Evolutionary conservation across 2,797 vertebrate genomes (phyloP), one percentile per base, ranked within the genome.

Genomic region (Scolopax rusticola): DNA sequence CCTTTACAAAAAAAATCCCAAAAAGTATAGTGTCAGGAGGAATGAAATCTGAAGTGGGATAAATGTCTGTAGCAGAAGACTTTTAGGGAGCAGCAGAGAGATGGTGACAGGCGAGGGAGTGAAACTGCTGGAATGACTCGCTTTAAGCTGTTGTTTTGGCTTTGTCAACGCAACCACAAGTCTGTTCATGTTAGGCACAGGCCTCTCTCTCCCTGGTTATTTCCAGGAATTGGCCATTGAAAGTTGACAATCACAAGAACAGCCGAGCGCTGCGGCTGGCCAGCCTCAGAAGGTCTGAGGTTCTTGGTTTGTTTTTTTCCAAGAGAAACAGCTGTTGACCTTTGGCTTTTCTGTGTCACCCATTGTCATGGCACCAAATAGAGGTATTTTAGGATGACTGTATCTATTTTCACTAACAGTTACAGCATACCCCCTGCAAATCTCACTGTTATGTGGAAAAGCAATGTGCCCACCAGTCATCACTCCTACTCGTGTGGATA

Each of bases 221-320:
- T 97, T 96, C 94, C 89, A 97, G 93, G 92, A 97, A 97, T 86
- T n/a, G 4, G 73, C 90, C 50, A 82, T 80, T 9, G 60, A n/a
- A 73, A 71, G 56, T 0, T 59, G 96, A 82, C 54, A 96, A 84
- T 68, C 51, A 25, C 71, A 78, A 90, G 80, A 95, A 54, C 51
- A 64, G 68, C 0, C 11, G 33, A 91, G 87, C 15, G 24, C 82
- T 94, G 92, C 5, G 53, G 84, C 92, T 63, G 91, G 24, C 53
- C 1, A 0, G 32, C 71, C 71, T 45, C 81, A 8, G 15, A 47
- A 65, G 68, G 2, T 38, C 82, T 91, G 79, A 96, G 82, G 84
- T 78, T 84, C 87, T 77, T 36, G 76, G 74, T 59, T 84, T 8
- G 3, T 6, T 48, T 43, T 54, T 80, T 63, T 90, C 15, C 47